Base-by-base conservation (phyloP, 2,888 invertebrate genomes). In the Drosophila cyrtoloma region DNA sequence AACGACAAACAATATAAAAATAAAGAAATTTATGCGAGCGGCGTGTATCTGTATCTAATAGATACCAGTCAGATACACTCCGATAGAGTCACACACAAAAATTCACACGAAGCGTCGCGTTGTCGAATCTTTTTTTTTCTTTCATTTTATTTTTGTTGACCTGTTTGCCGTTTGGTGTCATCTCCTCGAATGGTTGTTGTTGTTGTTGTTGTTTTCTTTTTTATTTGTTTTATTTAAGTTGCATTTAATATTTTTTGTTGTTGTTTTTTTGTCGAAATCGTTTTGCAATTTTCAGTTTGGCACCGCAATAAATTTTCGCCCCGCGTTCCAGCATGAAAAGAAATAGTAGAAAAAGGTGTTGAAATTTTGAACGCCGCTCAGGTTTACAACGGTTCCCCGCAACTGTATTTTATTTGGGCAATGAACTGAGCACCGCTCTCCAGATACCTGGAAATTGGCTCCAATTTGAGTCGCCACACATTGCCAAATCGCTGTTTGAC, bases 201-300 rank as follows among this genome's bases (percentile, higher is more conserved):
- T 26, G 26, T 50, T 59, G 22, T 42, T 42, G 10, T 14, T 39
- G 37, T 57, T n/a, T 65, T 55, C 4, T 51, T 67, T 62, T 67
- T 70, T 68, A 59, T 55, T 59, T 72, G 63, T 63, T 72, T 63
- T 65, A 57, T 71, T 71, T 71, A 42, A 72, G 55, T 71, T 71
- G 62, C 57, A 72, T 32, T 71, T 71, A 47, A 47, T 47, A 26
- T 64, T 57, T 67, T 53, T 26, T 44, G n/a, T 53, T 35, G 28
- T 57, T 30, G 28, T 59, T 44, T 33, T 33, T 37, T 50, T 57
- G 51, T 16, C 35, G 69, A 77, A 80, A 81, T 80, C 61, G 71
- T 75, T 82, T 77, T 80, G 77, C 75, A 82, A 82, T 82, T 82
- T 82, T 78, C 84, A 84, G 76, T 76, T 73, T 76, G 77, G 67